phyloP scores from a whole-genome alignment of 2,113 vertebrate genomes.

The Hippopotamus amphibius region DNA sequence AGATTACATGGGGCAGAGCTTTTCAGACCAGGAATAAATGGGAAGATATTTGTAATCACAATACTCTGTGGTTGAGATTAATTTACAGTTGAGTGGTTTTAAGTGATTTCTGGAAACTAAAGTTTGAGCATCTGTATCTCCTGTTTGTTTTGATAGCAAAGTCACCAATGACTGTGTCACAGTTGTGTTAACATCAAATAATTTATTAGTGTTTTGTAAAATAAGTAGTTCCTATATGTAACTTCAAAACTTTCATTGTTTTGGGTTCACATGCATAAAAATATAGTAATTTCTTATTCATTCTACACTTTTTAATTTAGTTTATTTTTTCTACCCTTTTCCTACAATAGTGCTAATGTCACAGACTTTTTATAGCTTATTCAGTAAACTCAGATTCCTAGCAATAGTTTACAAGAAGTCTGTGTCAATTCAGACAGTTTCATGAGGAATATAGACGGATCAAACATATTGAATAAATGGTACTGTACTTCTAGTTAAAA shows the following conservation, averaged over 20 bases:
- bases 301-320: not conserved
- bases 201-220: not conserved
- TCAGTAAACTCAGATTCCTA: not conserved
- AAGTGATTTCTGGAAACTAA: not conserved
- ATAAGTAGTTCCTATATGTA: not conserved
- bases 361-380: not conserved
- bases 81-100: not conserved
- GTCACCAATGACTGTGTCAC: not conserved
- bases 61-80: not conserved
- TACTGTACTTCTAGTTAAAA: not conserved
- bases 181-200: not conserved
- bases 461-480: not conserved
- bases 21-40: not conserved
- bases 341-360: not conserved
- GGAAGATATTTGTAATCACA: rapidly evolving
- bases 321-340: not conserved
- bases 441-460: not conserved
- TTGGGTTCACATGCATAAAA: not conserved
- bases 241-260: not conserved
- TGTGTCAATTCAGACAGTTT: not conserved
- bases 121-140: rapidly evolving
- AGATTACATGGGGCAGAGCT: not conserved
- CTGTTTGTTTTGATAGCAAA: not conserved
- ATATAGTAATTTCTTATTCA: not conserved
- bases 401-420: not conserved